phyloP scores from a whole-genome alignment of 2,888 invertebrate species.

The Patella caerulea region DNA sequence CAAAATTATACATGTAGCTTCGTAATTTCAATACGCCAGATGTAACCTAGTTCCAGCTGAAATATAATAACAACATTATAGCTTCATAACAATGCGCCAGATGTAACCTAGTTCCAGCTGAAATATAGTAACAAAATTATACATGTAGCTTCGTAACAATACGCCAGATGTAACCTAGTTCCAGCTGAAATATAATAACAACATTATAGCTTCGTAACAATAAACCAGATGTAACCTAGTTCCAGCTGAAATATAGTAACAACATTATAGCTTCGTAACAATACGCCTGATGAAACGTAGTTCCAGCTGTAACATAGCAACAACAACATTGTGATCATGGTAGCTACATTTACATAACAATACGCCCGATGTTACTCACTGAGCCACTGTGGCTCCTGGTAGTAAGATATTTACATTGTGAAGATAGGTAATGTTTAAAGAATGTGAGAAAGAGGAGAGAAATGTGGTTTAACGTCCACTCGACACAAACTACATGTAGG shows the following conservation, averaged over 20 bases:
- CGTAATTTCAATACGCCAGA: constrained; percentile 76
- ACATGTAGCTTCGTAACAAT: constrained; percentile 76
- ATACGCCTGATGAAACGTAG: constrained; percentile 76
- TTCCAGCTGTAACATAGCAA: constrained; percentile 71
- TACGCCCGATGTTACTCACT: too few relatives aligned
- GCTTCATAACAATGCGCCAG: constrained; percentile 77
- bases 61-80: too few relatives aligned
- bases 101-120: constrained; percentile 75
- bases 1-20: constrained; percentile 74
- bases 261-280: constrained; percentile 74
- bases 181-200: constrained; percentile 69
- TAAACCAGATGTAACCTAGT: constrained; percentile 77
- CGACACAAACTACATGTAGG: too few relatives aligned
- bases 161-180: constrained; percentile 76
- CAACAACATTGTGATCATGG: constrained; percentile 48
- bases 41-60: constrained; percentile 75
- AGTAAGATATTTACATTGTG: background rate
- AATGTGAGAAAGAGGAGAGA: too few relatives aligned
- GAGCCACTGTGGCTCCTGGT: background rate
- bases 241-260: constrained; percentile 70
- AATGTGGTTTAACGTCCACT: too few relatives aligned
- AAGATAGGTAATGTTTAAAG: too few relatives aligned
- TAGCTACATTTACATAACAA: too few relatives aligned
- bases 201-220: constrained; percentile 74
- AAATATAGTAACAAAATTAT: constrained; percentile 59